phyloP scores from a whole-genome alignment of 2,113 vertebrate species.

The Tringa solitaria region DNA sequence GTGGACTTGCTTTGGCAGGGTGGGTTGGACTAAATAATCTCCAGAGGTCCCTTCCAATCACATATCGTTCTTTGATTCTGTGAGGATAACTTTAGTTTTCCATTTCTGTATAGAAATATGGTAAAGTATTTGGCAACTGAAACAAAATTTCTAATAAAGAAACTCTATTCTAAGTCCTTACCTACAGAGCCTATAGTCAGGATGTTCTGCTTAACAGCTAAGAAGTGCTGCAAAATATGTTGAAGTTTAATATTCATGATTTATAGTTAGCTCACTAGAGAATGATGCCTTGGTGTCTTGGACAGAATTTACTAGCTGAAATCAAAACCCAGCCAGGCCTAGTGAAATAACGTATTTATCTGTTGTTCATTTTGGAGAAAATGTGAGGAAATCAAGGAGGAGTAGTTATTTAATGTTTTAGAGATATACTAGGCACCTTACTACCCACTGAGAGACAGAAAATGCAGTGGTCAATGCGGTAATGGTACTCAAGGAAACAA shows the following conservation, averaged over 20 bases:
- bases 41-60: too few relatives aligned
- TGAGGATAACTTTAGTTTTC: not conserved
- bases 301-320: not conserved
- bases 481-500: not conserved
- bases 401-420: not conserved
- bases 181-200: not conserved
- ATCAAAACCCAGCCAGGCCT: not conserved
- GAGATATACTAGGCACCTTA: not conserved
- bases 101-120: not conserved
- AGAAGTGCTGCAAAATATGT: not conserved
- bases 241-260: not conserved
- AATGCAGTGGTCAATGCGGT: not conserved
- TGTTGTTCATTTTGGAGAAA: not conserved
- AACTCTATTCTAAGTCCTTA: not conserved
- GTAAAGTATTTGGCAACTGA: not conserved
- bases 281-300: not conserved
- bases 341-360: not conserved
- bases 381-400: not conserved
- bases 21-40: too few relatives aligned
- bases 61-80: too few relatives aligned
- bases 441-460: not conserved
- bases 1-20: too few relatives aligned
- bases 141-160: not conserved
- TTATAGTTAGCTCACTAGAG: not conserved
- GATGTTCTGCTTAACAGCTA: not conserved